These are phyloP conservation scores for Serrognathus titanus DNA, from an alignment of 2,888 invertebrate species.

Conservation along the genomic window DNA sequence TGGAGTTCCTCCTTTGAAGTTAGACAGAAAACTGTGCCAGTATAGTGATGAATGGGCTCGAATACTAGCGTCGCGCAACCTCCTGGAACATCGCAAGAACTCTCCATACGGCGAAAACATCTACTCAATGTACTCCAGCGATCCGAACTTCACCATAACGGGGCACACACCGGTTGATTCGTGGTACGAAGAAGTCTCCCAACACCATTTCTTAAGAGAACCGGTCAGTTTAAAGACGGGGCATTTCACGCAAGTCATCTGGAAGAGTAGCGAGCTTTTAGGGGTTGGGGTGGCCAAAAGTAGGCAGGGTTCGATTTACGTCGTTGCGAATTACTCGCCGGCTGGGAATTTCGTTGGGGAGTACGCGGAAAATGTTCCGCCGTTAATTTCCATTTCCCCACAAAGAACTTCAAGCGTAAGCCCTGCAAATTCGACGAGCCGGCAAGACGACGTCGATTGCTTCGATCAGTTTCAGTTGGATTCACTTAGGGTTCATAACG, in stretches of 20 bases:
- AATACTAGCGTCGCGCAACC: slow-evolving; percentile 61
- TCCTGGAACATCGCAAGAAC: slow-evolving; percentile 70
- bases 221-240: slow-evolving; percentile 61
- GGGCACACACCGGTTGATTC: slow-evolving; percentile 73
- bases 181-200: slow-evolving; percentile 71
- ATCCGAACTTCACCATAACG: slow-evolving; percentile 61
- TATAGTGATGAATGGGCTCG: slow-evolving; percentile 73
- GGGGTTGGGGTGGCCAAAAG: slow-evolving; percentile 68
- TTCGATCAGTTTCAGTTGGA: slow-evolving; percentile 48
- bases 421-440: slow-evolving; percentile 1
- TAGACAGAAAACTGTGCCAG: slow-evolving; percentile 63
- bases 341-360: slow-evolving; percentile 82
- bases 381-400: slow-evolving; percentile 47
- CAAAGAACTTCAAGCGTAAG: slow-evolving; percentile 22
- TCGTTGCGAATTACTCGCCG: slow-evolving; percentile 88
- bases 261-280: slow-evolving; percentile 62
- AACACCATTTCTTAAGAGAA: slow-evolving; percentile 61
- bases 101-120: slow-evolving; percentile 82
- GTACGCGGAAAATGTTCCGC: slow-evolving; percentile 70
- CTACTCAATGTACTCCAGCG: slow-evolving; percentile 71
- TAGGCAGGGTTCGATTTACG: slow-evolving; percentile 72
- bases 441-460: slow-evolving; percentile 30
- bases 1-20: slow-evolving; percentile 63
- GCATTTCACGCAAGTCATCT: slow-evolving; percentile 71
- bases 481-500: slow-evolving; percentile 58